Evolutionary conservation across 1,140 invertebrate genomes (phyloP), one percentile per base, ranked within the genome.

Genomic region (Plodia interpunctella): DNA sequence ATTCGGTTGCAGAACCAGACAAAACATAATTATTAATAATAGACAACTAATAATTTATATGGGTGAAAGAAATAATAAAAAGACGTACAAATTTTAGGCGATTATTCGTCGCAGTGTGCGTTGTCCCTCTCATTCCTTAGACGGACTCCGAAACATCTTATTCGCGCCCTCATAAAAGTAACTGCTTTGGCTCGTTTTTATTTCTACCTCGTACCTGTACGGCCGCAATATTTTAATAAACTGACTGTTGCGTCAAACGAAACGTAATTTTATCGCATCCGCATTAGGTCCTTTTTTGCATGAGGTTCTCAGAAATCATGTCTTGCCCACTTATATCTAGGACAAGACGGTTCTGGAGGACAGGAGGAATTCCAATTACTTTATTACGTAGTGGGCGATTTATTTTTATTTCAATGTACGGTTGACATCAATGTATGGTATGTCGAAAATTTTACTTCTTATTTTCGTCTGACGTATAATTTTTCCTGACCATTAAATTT

Each of bases 131-230:
- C 83, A 87, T 88, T 88, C 83, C 75, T 82, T 85, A 83, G 83
- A 83, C 78, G 70, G 80, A 86, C 84, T 88, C 86, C 86, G 78
- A 88, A 88, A 88, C 86, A 88, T 87, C 86, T 88, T 88, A 88
- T 88, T 88, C 86, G 86, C 86, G 86, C 86, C 86, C 86, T 89
- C 86, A 88, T 88, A 88, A 88, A 88, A 87, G 86, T 86, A 87
- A 88, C 86, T 88, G 83, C 83, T 87, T 87, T 81, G 83, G 76
- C 81, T 88, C 86, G 83, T 88, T 88, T 88, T 88, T 88, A 88
- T 88, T 88, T 88, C 83, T 80, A 78, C 85, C 78, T 82, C 77
- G 78, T 88, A 88, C 84, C 86, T 87, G 86, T 85, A 88, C 83
- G 86, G 83, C 83, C 85, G 78, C 86, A 86, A 84, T 88, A 87